Evolutionary conservation across 2,888 invertebrate genomes (phyloP).

Genomic region (Carcina quercana): DNA sequence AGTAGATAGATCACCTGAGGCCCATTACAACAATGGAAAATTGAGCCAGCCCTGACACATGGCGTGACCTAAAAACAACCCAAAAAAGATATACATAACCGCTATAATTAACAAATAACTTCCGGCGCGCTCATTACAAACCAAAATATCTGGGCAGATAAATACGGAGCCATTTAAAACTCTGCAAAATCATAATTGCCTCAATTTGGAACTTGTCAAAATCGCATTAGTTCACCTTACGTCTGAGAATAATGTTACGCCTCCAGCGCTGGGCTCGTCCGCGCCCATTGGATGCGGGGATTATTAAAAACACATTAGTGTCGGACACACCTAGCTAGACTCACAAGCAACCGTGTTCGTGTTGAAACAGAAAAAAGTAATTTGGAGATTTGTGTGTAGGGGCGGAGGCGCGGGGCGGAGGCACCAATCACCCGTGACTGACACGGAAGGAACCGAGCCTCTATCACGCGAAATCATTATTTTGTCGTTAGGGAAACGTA

Average conservation of each 20-base stretch:
- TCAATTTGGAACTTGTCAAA: constrained; percentile 72
- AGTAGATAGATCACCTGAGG: too few species aligned
- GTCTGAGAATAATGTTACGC: constrained; percentile 48
- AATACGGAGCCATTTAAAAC: constrained; percentile 56
- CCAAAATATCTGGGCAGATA: constrained; percentile 38
- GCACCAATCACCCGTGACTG: constrained; percentile 64
- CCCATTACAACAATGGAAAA: too few species aligned
- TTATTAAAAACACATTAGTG: constrained; percentile 72
- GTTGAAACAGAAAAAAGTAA: constrained; percentile 61
- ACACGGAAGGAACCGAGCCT: constrained; percentile 61
- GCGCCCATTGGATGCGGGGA: constrained; percentile 60
- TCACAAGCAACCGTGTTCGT: constrained; percentile 49
- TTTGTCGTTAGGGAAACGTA: constrained; percentile 63
- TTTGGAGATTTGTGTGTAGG: constrained; percentile 61
- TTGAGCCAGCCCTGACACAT: too few species aligned
- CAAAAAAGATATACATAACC: constrained; percentile 7
- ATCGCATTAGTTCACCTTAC: constrained; percentile 65
- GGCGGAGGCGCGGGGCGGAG: constrained; percentile 27
- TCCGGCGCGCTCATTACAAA: constrained; percentile 33
- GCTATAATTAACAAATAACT: constrained; percentile 32
- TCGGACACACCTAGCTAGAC: constrained; percentile 60
- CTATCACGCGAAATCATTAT: constrained; percentile 71
- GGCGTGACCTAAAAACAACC: constrained; percentile 1
- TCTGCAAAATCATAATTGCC: constrained; percentile 64
- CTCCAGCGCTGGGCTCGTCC: too few species aligned